A percentile compares a stretch with the other conserved stretches of the same genome.
phyloP scores from a whole-genome alignment of 2,888 invertebrate species.

The Cryptus armator region DNA sequence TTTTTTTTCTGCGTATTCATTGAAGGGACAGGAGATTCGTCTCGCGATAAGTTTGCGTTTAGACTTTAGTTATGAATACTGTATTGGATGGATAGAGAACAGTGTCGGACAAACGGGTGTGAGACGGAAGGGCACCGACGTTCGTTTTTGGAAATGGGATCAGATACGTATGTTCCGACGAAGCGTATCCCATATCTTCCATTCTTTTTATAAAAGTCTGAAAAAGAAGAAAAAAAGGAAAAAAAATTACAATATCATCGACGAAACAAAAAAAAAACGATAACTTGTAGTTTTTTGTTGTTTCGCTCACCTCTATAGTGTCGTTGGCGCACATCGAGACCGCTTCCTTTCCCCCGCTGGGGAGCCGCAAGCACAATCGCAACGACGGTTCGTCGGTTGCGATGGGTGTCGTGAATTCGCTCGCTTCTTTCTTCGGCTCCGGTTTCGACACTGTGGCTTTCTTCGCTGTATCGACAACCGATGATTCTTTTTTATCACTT shows the following conservation, averaged over 20 bases:
- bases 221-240: slow-evolving; percentile 36
- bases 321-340: slow-evolving; percentile 80
- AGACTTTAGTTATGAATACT: slow-evolving; percentile 84
- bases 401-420: slow-evolving; percentile 15
- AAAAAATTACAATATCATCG: slow-evolving; percentile 1
- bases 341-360: slow-evolving; percentile 82
- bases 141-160: slow-evolving; percentile 83
- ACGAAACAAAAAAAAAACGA: not conserved
- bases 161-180: slow-evolving; percentile 81
- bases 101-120: slow-evolving; percentile 80
- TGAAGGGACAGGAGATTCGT: slow-evolving; percentile 24
- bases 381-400: slow-evolving; percentile 76
- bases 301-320: slow-evolving; percentile 79
- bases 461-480: slow-evolving; percentile 28
- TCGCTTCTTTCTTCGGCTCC: not conserved
- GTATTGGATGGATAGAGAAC: slow-evolving; percentile 83
- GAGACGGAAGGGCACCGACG: slow-evolving; percentile 79
- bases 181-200: slow-evolving; percentile 81
- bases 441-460: not conserved
- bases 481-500: slow-evolving; percentile 22
- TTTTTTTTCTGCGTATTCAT: slow-evolving; percentile 10
- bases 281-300: not conserved
- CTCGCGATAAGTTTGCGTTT: slow-evolving; percentile 56
- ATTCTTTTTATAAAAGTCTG: slow-evolving; percentile 81
- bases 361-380: slow-evolving; percentile 82